Conservation (phyloP, 2,113 vertebrate genomes). For the Apistogramma diplotaenia region DNA sequence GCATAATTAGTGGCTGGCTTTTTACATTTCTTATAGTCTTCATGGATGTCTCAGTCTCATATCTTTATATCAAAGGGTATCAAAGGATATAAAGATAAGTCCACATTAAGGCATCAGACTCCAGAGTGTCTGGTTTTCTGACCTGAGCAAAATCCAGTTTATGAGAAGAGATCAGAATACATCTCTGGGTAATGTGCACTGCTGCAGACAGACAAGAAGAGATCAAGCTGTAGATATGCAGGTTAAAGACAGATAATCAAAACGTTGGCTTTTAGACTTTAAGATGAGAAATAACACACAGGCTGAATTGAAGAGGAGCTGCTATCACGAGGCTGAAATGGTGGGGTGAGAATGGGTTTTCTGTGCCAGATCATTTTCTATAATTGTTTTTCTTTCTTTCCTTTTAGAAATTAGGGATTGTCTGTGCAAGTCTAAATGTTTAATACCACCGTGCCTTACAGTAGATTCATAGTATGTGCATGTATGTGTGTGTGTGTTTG, state of each 20-base stretch:
- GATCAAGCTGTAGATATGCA: constrained; percentile 16
- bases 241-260: constrained; percentile 27
- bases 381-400: too few species aligned
- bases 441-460: neutral
- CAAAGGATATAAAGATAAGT: constrained; percentile 43
- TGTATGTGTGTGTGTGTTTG: neutral
- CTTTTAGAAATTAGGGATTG: too few species aligned
- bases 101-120: constrained; percentile 34
- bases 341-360: neutral
- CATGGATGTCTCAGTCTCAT: constrained; percentile 16
- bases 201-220: constrained; percentile 20
- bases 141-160: constrained; percentile 21
- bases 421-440: neutral
- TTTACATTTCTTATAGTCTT: constrained; percentile 30
- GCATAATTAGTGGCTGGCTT: constrained; percentile 46
- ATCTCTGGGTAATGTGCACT: neutral
- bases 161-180: constrained; percentile 8
- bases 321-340: neutral
- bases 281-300: neutral
- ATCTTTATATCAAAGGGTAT: constrained; percentile 47
- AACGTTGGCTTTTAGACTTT: constrained; percentile 4
- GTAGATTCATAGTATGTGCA: neutral
- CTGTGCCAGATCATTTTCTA: neutral
- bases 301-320: neutral
- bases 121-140: constrained; percentile 26